Percentiles rank a stretch among this genome's conserved stretches.
These are phyloP conservation scores for Physeter macrocephalus DNA, from an alignment of 2,113 vertebrate genomes.

Conservation along the genomic window DNA sequence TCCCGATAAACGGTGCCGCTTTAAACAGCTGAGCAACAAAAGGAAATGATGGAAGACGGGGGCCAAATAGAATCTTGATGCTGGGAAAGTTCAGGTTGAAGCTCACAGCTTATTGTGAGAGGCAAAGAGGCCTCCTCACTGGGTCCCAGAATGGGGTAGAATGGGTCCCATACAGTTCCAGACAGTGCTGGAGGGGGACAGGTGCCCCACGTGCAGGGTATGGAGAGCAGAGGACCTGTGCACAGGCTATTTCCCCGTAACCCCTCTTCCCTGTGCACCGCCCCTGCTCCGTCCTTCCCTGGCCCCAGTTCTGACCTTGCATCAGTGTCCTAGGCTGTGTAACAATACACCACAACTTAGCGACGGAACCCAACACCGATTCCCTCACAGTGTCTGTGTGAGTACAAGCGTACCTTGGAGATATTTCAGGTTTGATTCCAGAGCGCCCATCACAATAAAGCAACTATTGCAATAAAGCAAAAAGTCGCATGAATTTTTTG, in stretches of 20 bases:
- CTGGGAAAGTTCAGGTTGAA: not conserved
- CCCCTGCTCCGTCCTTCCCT: not conserved
- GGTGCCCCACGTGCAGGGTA: rapidly evolving
- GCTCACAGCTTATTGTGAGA: not conserved
- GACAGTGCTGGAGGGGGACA: not conserved
- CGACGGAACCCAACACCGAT: rapidly evolving
- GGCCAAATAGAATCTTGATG: not conserved
- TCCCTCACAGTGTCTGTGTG: not conserved
- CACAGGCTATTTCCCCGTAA: rapidly evolving
- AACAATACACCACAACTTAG: not conserved
- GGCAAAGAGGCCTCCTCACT: not conserved
- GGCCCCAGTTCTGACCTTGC: not conserved
- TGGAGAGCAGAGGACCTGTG: not conserved
- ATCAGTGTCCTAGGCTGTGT: not conserved
- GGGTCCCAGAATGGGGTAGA: not conserved
- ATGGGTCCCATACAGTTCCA: not conserved
- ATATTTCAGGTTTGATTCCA: not conserved
- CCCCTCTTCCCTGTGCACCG: not conserved
- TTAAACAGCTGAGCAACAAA: not conserved
- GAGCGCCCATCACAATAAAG: not conserved
- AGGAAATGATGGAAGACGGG: not conserved
- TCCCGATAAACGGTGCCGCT: not conserved
- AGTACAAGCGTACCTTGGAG: not conserved
- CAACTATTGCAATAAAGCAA: not conserved
- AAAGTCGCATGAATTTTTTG: not conserved